Evolutionary conservation across 2,888 invertebrate genomes (phyloP).

Genomic region (Ochlodes sylvanus): DNA sequence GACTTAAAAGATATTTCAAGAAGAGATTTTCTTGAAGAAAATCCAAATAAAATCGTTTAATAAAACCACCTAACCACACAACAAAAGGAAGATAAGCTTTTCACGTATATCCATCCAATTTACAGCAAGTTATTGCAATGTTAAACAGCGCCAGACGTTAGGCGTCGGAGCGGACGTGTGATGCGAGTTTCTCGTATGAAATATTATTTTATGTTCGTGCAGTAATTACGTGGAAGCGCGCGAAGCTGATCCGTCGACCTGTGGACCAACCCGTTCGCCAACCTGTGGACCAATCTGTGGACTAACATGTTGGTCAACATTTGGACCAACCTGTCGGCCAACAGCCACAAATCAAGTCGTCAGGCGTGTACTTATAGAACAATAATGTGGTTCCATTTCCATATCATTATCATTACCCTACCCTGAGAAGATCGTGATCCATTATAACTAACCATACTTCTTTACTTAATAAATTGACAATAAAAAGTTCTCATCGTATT

Average conservation of each 20-base stretch:
- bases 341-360: conserved; percentile 33
- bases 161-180: conserved; percentile 30
- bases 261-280: conserved; percentile 2
- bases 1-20: not conserved
- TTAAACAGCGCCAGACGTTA: conserved; percentile 24
- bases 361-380: conserved; percentile 12
- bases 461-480: not conserved
- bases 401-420: conserved; percentile 11
- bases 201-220: conserved; percentile 37
- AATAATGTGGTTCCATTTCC: conserved; percentile 11
- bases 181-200: conserved; percentile 37
- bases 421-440: not conserved
- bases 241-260: conserved; percentile 32
- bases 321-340: conserved; percentile 8
- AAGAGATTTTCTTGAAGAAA: not conserved
- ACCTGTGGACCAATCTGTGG: conserved; percentile 15
- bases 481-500: not conserved
- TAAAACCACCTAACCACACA: not conserved
- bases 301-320: conserved; percentile 13
- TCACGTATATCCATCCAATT: conserved; percentile 13
- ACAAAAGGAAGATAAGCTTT: not conserved
- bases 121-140: conserved; percentile 29
- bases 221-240: conserved; percentile 35
- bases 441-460: conserved; percentile 2
- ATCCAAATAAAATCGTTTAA: not conserved